Evolutionary conservation across 2,888 invertebrate species (phyloP).

Genomic region (Tetranychus piercei): DNA sequence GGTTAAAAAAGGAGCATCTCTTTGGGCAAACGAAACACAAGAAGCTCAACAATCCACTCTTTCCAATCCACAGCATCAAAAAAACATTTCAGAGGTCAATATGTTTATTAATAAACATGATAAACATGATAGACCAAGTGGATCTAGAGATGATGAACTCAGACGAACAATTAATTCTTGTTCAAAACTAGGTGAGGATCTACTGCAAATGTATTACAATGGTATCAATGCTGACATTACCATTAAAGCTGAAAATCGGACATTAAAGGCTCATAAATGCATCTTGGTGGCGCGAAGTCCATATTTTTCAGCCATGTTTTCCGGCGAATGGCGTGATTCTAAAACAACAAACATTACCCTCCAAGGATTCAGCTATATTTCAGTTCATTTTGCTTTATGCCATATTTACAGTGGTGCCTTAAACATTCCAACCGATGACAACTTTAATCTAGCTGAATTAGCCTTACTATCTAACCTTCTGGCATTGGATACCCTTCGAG

Average conservation of each 20-base stretch:
- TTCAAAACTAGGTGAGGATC: slow-evolving; percentile 59
- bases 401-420: slow-evolving; percentile 86
- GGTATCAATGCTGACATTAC: slow-evolving; percentile 74
- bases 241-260: slow-evolving; percentile 53
- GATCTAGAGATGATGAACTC: neutral
- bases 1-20: neutral
- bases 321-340: slow-evolving; percentile 63
- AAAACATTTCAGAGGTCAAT: too few relatives aligned
- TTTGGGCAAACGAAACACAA: neutral
- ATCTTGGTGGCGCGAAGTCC: slow-evolving; percentile 74
- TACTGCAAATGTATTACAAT: slow-evolving; percentile 72
- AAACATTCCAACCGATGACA: slow-evolving; percentile 45
- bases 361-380: slow-evolving; percentile 62
- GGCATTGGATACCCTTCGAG: slow-evolving; percentile 71
- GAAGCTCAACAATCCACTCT: too few relatives aligned
- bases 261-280: slow-evolving; percentile 70
- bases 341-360: slow-evolving; percentile 63
- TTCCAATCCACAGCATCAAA: too few relatives aligned
- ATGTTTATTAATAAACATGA: neutral
- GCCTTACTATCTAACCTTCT: slow-evolving; percentile 74
- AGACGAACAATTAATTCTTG: slow-evolving; percentile 30
- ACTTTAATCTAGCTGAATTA: slow-evolving; percentile 60
- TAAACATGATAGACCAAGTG: neutral
- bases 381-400: slow-evolving; percentile 72
- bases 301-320: slow-evolving; percentile 75